Evolutionary conservation across 2,113 vertebrate species (phyloP), one percentile per base, ranked within the genome.

Genomic region (Carassius carassius): DNA sequence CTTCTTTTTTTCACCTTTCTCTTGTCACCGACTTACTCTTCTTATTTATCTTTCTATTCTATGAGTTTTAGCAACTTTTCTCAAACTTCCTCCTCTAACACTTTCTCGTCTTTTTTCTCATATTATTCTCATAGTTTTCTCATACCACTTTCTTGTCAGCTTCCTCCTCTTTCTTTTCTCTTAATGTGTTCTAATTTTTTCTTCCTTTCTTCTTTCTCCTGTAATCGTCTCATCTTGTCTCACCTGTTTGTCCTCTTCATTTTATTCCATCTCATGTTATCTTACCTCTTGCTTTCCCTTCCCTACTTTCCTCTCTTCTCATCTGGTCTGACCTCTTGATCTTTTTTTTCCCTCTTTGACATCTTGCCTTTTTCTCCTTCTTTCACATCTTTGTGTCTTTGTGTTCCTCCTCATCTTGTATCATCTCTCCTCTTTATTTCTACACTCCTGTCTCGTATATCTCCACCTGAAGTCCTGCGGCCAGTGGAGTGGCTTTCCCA

Each of bases 401-500:
- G 21, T 16, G 19, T 74, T 49, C 25, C 2, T 44, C 21, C 41
- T 1, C 29, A 0, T 47, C 72, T 44, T 13, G n/a, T 74, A n/a
- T 74, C 5, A 2, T 47, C 41, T 74, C 44, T 25, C 72, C 3
- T 74, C 72, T 74, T 74, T 72, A 41, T 74, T 74, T 74, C n/a
- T 49, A 74, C 72, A 23, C 41, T 25, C 21, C 44, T 47, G 44
- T 75, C 72, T 75, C 23, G 4, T 80, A 63, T 65, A 60, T 44
- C 32, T 65, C 49, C 47, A 29, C 65, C 78, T 65, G 35, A 65
- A 29, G 60, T 49, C 60, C 16, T 44, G 35, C 4, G 13, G 58
- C 60, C 79, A 51, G 25, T 51, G 16, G 78, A 81, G 78, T 81
- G 44, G 54, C 79, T 81, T 70, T 70, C 63, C 65, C 63, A 65